Conservation (phyloP, 2,797 vertebrate species). For the Phrynocephalus vlangalii region DNA sequence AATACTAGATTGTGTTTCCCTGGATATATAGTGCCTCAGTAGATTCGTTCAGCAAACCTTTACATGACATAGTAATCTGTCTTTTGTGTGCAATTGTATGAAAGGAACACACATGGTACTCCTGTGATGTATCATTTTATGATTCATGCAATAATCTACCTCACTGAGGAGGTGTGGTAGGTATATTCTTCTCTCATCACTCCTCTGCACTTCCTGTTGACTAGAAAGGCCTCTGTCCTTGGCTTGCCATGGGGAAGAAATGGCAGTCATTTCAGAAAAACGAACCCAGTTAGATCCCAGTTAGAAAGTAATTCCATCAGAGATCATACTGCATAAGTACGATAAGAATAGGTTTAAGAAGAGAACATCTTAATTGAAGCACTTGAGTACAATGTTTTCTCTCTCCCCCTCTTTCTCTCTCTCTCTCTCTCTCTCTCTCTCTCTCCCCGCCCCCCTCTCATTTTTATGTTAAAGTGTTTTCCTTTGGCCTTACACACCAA, state of each 20-base stretch:
- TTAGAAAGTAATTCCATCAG: slow-evolving; percentile 25
- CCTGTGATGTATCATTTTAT: slow-evolving; percentile 53
- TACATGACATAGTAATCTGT: slow-evolving; percentile 53
- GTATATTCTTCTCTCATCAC: slow-evolving; percentile 36
- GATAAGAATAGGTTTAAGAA: not conserved
- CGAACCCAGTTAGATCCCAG: not conserved
- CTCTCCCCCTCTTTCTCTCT: not conserved
- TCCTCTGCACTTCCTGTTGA: slow-evolving; percentile 45
- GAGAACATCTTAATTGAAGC: slow-evolving; percentile 28
- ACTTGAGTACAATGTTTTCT: slow-evolving; percentile 11
- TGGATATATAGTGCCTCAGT: slow-evolving; percentile 42
- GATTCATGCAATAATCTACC: slow-evolving; percentile 52
- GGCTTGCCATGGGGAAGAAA: slow-evolving; percentile 38
- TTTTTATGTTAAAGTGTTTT: not conserved
- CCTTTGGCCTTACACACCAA: not conserved
- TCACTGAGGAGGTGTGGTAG: slow-evolving; percentile 70
- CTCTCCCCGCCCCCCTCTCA: not conserved
- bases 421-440: not conserved
- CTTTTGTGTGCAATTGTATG: slow-evolving; percentile 63
- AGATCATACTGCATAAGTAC: slow-evolving; percentile 38
- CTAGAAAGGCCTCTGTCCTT: slow-evolving; percentile 16
- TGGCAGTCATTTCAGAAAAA: slow-evolving; percentile 2
- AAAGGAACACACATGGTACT: slow-evolving; percentile 69
- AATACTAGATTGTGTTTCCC: slow-evolving; percentile 49
- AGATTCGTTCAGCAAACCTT: slow-evolving; percentile 54